These are phyloP conservation scores for Stegostoma tigrinum DNA, from an alignment of 2,113 vertebrate species.

Conservation along the genomic window DNA sequence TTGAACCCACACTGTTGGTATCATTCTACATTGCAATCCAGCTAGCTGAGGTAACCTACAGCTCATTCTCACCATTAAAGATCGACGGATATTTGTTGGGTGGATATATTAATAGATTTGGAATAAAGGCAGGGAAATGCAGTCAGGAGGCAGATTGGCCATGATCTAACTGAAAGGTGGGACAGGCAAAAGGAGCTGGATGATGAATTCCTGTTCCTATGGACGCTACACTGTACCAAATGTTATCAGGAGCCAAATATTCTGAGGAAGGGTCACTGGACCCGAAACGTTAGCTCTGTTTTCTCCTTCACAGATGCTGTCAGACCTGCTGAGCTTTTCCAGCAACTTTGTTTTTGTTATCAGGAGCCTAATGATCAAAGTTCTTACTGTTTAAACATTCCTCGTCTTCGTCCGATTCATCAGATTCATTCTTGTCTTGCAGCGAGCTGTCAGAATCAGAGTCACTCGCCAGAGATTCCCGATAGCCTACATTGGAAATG, in stretches of 20 bases:
- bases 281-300: no score
- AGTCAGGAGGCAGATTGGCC: no score
- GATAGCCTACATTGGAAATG: neutral
- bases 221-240: no score
- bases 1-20: no score
- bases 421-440: neutral
- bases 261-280: no score
- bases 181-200: neutral
- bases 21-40: no score
- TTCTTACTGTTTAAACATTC: constrained; percentile 32
- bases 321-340: no score
- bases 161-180: neutral
- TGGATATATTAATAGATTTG: no score
- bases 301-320: no score
- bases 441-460: neutral
- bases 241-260: neutral
- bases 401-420: neutral
- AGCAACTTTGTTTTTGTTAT: no score
- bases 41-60: no score
- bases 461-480: neutral
- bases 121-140: neutral
- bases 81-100: neutral
- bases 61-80: neutral
- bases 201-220: neutral
- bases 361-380: neutral